Evolutionary conservation across 2,797 vertebrate genomes (phyloP).

Genomic region (Cossypha dichroa): DNA sequence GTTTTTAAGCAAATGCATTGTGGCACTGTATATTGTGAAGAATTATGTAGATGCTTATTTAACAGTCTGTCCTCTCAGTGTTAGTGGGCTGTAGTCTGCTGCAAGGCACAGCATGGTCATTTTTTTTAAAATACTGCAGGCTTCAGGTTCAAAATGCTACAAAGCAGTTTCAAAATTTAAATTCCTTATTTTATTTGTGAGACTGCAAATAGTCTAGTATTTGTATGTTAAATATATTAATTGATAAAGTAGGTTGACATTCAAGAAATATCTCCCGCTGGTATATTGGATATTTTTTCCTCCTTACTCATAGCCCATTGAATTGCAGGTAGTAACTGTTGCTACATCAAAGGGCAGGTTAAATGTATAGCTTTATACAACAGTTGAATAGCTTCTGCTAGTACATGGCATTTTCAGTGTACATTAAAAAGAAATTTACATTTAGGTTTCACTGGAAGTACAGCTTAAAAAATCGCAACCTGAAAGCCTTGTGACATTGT

Average conservation of each 20-base stretch:
- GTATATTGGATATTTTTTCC: not conserved
- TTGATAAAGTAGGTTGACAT: slow-evolving; percentile 17
- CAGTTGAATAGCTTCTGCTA: not conserved
- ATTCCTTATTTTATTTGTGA: slow-evolving; percentile 50
- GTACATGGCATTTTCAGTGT: not conserved
- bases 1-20: slow-evolving; percentile 70
- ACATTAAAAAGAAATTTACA: not conserved
- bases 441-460: not conserved
- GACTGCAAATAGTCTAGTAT: slow-evolving; percentile 36
- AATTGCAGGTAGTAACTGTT: slow-evolving; percentile 12
- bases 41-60: slow-evolving; percentile 57
- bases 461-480: not conserved
- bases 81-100: not conserved
- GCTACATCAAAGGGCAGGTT: not conserved
- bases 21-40: slow-evolving; percentile 44
- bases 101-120: not conserved
- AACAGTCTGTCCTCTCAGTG: not conserved
- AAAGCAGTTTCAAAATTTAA: slow-evolving; percentile 63
- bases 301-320: not conserved
- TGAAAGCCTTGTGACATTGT: not conserved
- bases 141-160: slow-evolving; percentile 61
- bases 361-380: not conserved
- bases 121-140: slow-evolving; percentile 30
- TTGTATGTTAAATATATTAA: slow-evolving; percentile 53
- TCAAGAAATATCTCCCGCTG: slow-evolving; percentile 1